Conservation (phyloP, 2,888 invertebrate genomes). For the Hetaerina titia region DNA sequence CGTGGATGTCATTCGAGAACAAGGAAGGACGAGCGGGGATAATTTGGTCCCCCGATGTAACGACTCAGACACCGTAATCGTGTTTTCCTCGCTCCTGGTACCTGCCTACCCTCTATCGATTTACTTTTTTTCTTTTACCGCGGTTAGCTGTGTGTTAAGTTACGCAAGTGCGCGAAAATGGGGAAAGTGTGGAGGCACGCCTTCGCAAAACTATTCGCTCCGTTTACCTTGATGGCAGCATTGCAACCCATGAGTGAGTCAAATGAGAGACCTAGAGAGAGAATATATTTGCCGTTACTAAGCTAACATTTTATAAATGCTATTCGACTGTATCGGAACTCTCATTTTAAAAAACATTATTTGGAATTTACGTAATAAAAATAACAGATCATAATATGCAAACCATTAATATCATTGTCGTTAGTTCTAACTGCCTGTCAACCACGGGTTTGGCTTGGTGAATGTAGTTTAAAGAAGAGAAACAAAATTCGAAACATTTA, state of each 20-base stretch:
- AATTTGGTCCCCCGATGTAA: not conserved
- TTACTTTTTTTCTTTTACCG: not conserved
- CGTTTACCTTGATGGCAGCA: not conserved
- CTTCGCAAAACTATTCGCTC: not conserved
- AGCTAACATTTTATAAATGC: no score
- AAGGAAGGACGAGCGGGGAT: not conserved
- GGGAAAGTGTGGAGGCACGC: conserved; percentile 4
- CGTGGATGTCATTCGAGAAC: not conserved
- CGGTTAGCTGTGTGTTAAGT: not conserved
- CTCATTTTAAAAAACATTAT: no score
- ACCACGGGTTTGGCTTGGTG: no score
- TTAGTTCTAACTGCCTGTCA: no score
- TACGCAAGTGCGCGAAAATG: not conserved
- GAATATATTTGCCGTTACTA: no score
- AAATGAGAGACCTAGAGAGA: no score
- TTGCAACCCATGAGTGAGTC: not conserved
- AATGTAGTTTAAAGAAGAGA: no score
- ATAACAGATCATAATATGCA: no score
- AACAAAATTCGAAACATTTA: no score
- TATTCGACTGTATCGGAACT: no score
- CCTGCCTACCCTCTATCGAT: not conserved
- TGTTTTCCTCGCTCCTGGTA: not conserved
- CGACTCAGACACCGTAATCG: not conserved
- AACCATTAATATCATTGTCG: no score
- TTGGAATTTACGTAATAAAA: no score